phyloP scores from a whole-genome alignment of 2,113 vertebrate genomes.

The Chloebia gouldiae region DNA sequence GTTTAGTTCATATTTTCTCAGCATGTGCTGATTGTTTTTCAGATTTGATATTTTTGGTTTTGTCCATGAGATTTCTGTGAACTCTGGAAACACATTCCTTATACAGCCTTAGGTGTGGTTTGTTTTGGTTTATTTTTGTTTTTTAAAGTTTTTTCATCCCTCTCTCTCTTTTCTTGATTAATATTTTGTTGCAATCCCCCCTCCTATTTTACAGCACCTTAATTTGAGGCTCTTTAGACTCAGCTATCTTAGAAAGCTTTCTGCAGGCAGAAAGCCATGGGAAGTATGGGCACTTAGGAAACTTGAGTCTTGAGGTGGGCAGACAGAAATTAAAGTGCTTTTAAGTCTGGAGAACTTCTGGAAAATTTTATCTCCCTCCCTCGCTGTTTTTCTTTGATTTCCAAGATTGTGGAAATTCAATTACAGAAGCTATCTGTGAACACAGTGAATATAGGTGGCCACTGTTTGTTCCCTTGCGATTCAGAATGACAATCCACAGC shows the following conservation, averaged over 20 bases:
- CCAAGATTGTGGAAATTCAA: background rate
- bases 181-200: background rate
- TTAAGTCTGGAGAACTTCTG: background rate
- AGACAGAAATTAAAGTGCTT: background rate
- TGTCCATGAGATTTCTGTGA: background rate
- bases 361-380: background rate
- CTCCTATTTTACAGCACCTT: background rate
- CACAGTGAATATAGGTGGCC: background rate
- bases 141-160: rapidly evolving
- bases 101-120: no score
- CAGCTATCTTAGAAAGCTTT: background rate
- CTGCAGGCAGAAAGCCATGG: background rate
- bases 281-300: background rate
- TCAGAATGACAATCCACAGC: background rate
- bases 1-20: background rate
- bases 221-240: background rate
- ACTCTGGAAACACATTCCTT: background rate
- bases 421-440: background rate
- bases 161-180: background rate
- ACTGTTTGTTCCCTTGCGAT: background rate
- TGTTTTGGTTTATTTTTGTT: background rate
- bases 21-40: background rate
- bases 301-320: background rate
- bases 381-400: background rate
- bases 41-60: background rate